Evolutionary conservation across 2,888 invertebrate genomes (phyloP), one percentile per base, ranked within the genome.

Genomic region (Theretra japonica): DNA sequence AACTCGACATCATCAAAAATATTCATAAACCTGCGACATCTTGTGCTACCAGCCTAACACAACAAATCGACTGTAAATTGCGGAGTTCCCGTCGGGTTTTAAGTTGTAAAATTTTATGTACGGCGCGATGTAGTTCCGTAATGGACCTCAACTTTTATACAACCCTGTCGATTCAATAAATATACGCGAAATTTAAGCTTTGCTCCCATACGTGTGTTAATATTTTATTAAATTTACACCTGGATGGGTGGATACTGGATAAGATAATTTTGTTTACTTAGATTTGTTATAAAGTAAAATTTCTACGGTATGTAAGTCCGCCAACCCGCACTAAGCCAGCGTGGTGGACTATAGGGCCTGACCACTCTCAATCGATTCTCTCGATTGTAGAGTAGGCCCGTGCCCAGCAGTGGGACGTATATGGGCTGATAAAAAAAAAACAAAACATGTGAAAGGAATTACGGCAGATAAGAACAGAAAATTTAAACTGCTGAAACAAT

Each of bases 21-120:
- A 60, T 2, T 33, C 60, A 60, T 60, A 33, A 33, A 33, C 7
- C 17, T 6, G 53, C 19, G 19, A 3, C 30, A 60, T 60, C n/a
- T 60, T 60, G 60, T 60, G 60, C n/a, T 60, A 60, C 30, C 30
- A 33, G 33, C 65, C 15, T 41, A 23, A 41, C 17, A 23, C 41
- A 60, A 59, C 23, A 23, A 59, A 79, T 76, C 76, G 53, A 53
- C 53, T 53, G n/a, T 53, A 53, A 53, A 53, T 78, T 79, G 77
- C 76, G 72, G 75, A 80, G 76, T 82, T 78, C 7, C 76, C 72
- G 75, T 75, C 75, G 75, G 78, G 83, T 80, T 83, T 80, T 75
- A 76, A 75, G 83, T 74, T 77, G 80, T 86, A 82, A 86, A 85
- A 85, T 84, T 84, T 85, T 82, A 83, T 75, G 80, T 73, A 58